phyloP scores from a whole-genome alignment of 2,888 invertebrate genomes.

The Agrotis ipsilon region DNA sequence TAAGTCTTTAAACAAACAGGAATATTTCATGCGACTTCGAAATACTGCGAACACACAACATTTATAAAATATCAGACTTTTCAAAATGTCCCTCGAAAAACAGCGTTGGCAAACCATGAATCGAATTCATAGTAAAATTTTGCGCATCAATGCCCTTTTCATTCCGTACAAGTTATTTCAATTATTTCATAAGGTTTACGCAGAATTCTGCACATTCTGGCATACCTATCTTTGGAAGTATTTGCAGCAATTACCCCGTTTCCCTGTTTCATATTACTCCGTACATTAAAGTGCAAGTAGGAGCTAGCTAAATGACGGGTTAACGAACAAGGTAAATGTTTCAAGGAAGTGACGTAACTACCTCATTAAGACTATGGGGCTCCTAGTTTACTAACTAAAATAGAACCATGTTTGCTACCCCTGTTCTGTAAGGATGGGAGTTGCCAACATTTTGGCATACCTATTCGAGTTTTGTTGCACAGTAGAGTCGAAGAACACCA shows the following conservation, averaged over 20 bases:
- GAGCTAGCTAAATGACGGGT: slow-evolving; percentile 49
- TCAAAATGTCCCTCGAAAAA: background rate
- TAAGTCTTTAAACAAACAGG: too few relatives aligned
- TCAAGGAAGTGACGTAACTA: slow-evolving; percentile 37
- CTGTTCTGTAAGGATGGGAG: background rate
- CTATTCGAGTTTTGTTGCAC: background rate
- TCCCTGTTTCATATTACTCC: slow-evolving; percentile 49
- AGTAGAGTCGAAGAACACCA: too few relatives aligned
- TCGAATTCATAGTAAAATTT: background rate
- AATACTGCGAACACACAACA: background rate
- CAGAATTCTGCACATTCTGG: slow-evolving; percentile 7
- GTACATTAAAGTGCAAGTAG: slow-evolving; percentile 24
- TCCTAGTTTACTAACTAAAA: slow-evolving; percentile 30
- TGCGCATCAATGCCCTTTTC: background rate
- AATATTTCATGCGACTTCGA: too few relatives aligned
- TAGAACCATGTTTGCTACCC: slow-evolving; percentile 1
- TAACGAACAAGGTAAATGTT: slow-evolving; percentile 52
- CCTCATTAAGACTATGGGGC: slow-evolving; percentile 38
- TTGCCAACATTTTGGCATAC: slow-evolving; percentile 1
- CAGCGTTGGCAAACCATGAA: background rate
- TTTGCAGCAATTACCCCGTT: slow-evolving; percentile 46
- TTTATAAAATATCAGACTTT: background rate
- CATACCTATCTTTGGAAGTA: too few relatives aligned
- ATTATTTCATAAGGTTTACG: background rate
- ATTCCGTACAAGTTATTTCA: background rate